Evolutionary conservation across 1,140 invertebrate genomes (phyloP).

Genomic region (Bombus pyrosoma): DNA sequence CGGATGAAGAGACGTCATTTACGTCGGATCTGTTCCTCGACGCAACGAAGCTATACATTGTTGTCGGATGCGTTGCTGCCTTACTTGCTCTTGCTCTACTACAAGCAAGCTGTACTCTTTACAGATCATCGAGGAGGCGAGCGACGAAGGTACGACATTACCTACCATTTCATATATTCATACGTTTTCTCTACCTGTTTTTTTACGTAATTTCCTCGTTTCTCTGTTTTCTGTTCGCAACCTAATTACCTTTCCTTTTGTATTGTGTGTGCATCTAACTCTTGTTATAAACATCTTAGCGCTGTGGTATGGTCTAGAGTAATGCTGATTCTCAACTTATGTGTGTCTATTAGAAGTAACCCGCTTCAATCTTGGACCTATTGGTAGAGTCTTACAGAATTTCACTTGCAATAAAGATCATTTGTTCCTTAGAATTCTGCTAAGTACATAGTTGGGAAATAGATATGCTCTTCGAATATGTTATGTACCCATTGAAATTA

Average conservation of each 20-base stretch:
- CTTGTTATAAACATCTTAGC: constrained; percentile 35
- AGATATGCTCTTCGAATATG: not conserved
- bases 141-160: constrained; percentile 84
- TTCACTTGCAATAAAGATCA: not conserved
- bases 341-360: not conserved
- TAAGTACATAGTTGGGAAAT: not conserved
- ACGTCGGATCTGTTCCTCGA: constrained; percentile 74
- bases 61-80: constrained; percentile 91
- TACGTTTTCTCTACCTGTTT: constrained; percentile 21
- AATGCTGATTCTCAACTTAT: constrained; percentile 2
- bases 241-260: constrained; percentile 23
- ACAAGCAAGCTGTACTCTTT: constrained; percentile 93
- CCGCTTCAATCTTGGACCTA: too few relatives aligned
- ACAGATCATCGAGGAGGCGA: constrained; percentile 86
- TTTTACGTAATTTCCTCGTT: constrained; percentile 35
- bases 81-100: constrained; percentile 90
- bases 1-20: constrained; percentile 70
- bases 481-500: not conserved
- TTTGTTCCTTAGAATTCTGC: not conserved
- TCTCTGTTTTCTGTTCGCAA: constrained; percentile 25
- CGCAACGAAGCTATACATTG: constrained; percentile 89
- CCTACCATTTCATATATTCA: constrained; percentile 18
- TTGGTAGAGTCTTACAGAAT: not conserved
- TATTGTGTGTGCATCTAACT: constrained; percentile 45
- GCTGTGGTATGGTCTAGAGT: constrained; percentile 21